Evolutionary conservation across 2,113 vertebrate species (phyloP).

Genomic region (Lasiurus cinereus): DNA sequence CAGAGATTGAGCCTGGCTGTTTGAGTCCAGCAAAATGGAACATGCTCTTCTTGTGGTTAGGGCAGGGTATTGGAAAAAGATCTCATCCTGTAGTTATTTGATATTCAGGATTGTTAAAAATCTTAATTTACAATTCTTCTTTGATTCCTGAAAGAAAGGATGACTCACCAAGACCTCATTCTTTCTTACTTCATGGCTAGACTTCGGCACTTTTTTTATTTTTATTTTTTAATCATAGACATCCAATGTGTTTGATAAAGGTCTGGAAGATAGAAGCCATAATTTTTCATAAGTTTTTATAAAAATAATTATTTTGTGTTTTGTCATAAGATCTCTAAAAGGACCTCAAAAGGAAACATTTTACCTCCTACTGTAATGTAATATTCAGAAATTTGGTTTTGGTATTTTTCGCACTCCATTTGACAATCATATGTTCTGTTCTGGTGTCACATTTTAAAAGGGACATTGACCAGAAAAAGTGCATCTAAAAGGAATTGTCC

Average conservation of each 20-base stretch:
- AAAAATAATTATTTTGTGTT: not conserved
- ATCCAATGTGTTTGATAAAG: not conserved
- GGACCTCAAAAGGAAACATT: not conserved
- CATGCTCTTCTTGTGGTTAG: slow-evolving; percentile 21
- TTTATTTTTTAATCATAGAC: not conserved
- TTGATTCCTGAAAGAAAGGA: slow-evolving; percentile 43
- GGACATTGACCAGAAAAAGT: slow-evolving; percentile 26
- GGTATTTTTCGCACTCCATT: not conserved
- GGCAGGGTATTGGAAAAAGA: not conserved
- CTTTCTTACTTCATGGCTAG: not conserved
- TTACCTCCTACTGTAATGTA: not conserved
- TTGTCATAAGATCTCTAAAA: not conserved
- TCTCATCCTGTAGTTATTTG: slow-evolving; percentile 26
- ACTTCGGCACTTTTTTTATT: not conserved
- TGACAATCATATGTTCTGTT: slow-evolving; percentile 17
- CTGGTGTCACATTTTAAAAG: slow-evolving; percentile 38
- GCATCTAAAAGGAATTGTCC: not conserved
- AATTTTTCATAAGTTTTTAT: not conserved
- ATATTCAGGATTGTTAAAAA: slow-evolving; percentile 9
- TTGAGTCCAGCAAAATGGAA: slow-evolving; percentile 25
- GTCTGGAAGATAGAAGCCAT: not conserved
- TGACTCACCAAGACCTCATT: not conserved
- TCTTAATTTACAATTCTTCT: slow-evolving; percentile 21
- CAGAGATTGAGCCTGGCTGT: slow-evolving; percentile 7
- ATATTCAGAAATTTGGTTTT: slow-evolving; percentile 20